Evolutionary conservation across 2,888 invertebrate species (phyloP), one percentile per base, ranked within the genome.

Genomic region (Pediacus dermestoides): DNA sequence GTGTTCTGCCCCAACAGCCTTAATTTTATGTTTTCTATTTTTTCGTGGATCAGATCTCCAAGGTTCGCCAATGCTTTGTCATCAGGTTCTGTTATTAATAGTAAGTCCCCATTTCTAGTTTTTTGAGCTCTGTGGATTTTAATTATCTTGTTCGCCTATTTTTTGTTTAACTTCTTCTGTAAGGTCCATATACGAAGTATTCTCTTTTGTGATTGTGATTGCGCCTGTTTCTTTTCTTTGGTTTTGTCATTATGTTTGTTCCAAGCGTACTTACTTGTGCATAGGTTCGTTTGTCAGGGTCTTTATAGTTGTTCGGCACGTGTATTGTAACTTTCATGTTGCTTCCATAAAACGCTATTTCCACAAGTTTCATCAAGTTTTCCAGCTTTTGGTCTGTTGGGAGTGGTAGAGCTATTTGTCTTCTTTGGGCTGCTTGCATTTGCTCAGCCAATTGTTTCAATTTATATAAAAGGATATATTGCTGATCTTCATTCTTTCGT

Each of bases 191-290:
- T 18, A 18, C n/a, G 21, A 6, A n/a, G 6, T 7, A n/a, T 18
- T 18, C 6, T 18, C 21, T 18, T 18, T 18, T 18, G 6, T 18
- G 21, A 18, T n/a, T 18, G n/a, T 7, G n/a, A 18, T 6, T 18
- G 21, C 21, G n/a, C 21, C 21, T 7, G 21, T 18, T 18, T 18
- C 21, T n/a, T n/a, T 18, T 6, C 21, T 18, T 18, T 18, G 21
- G 21, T n/a, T 18, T 18, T 18, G 6, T 18, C n/a, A 6, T 18
- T 18, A 7, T 18, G 21, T n/a, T 18, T n/a, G n/a, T n/a, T n/a
- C n/a, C n/a, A n/a, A n/a, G n/a, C n/a, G n/a, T n/a, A n/a, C n/a
- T n/a, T n/a, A n/a, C n/a, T 18, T 18, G 21, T n/a, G 21, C 21
- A n/a, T 18, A 18, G n/a, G 6, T 6, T 6, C 6, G 21, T 18